Evolutionary conservation across 2,797 vertebrate species (phyloP).

Genomic region (Phyllotis vaccarum): DNA sequence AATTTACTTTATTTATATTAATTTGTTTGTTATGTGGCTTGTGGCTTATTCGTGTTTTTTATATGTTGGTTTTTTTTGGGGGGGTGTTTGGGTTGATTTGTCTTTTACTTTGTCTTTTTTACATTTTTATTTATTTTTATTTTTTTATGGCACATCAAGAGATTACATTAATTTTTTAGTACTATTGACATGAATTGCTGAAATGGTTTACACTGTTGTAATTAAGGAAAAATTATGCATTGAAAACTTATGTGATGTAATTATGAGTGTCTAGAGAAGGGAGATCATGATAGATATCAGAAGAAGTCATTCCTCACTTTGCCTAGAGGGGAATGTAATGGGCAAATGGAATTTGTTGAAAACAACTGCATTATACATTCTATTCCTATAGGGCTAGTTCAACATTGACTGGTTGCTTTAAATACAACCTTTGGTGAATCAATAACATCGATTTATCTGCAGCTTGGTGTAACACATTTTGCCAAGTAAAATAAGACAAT

Average conservation of each 20-base stretch:
- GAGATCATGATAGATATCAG: neutral
- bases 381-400: constrained; percentile 40
- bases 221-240: neutral
- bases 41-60: no score
- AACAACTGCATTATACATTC: constrained; percentile 21
- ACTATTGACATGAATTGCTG: neutral
- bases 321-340: neutral
- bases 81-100: no score
- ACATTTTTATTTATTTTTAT: no score
- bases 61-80: no score
- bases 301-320: neutral
- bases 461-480: constrained; percentile 41
- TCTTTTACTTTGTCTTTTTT: no score
- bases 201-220: neutral
- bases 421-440: constrained; percentile 68
- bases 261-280: neutral
- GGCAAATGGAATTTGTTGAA: constrained; percentile 39
- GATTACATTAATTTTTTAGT: constrained; percentile 36
- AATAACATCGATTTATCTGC: constrained; percentile 61
- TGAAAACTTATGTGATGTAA: neutral
- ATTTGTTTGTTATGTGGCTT: no score
- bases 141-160: no score
- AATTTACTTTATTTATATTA: no score
- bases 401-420: constrained; percentile 64
- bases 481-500: constrained; percentile 33